Evolutionary conservation across 2,113 vertebrate genomes (phyloP).

Genomic region (Geothlypis trichas): DNA sequence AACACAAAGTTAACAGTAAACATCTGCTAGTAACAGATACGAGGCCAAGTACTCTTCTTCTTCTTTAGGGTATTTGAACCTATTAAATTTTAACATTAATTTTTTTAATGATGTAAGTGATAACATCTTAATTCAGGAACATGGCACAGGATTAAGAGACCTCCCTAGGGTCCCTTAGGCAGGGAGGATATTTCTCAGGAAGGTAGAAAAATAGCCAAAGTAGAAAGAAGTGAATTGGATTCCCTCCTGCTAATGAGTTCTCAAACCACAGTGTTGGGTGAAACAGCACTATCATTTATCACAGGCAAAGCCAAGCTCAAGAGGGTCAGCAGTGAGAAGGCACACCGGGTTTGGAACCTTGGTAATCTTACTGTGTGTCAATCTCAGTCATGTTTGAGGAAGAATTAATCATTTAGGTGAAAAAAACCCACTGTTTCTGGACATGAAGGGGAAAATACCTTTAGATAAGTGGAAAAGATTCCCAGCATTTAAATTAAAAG

Average conservation of each 20-base stretch:
- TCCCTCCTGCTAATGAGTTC: background rate
- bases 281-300: background rate
- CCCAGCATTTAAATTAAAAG: background rate
- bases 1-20: background rate
- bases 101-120: background rate
- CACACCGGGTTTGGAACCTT: background rate
- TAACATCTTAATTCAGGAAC: background rate
- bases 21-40: background rate
- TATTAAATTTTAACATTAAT: background rate
- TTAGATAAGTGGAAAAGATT: background rate
- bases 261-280: background rate
- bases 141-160: background rate
- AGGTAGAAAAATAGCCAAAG: background rate
- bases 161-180: background rate
- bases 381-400: background rate
- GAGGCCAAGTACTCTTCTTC: background rate
- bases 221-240: background rate
- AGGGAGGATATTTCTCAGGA: background rate
- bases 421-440: background rate
- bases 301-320: background rate
- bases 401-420: conserved; percentile 7
- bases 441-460: background rate
- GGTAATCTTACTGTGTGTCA: background rate
- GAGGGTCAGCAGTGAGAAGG: background rate
- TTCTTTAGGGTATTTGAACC: background rate